Conservation (phyloP, 1,140 invertebrate species). For the Hirudo medicinalis region DNA sequence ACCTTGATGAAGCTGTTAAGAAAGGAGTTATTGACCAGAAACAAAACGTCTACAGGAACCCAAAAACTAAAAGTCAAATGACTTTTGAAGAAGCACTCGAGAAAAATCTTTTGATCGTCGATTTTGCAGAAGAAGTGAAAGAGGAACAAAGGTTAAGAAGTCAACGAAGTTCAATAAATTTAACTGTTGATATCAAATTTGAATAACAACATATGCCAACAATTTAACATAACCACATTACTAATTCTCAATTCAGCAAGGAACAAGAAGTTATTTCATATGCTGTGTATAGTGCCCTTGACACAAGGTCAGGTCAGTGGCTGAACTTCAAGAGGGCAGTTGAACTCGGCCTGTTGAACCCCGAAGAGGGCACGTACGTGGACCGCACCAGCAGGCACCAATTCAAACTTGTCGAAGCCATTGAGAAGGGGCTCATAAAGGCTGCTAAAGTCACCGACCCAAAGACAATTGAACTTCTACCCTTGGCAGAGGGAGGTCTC, state of each 20-base stretch:
- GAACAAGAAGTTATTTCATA: conserved; percentile 5
- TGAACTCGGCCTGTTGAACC: conserved; percentile 7
- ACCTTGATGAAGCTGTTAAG: conserved; percentile 17
- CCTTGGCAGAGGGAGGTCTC: too few species aligned
- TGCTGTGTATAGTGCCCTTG: conserved; percentile 26
- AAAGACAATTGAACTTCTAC: conserved; percentile 28
- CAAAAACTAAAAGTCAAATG: background rate
- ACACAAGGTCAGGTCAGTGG: conserved; percentile 1
- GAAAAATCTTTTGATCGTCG: conserved; percentile 17
- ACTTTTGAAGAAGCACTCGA: conserved; percentile 20
- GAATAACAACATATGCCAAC: too few species aligned
- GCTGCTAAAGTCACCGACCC: conserved; percentile 26
- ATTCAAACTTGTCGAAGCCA: conserved; percentile 21
- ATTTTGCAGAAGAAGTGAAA: conserved; percentile 14
- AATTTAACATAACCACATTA: too few species aligned
- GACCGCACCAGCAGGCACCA: conserved; percentile 8
- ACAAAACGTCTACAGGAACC: conserved; percentile 14
- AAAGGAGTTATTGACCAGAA: conserved; percentile 15
- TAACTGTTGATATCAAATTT: too few species aligned
- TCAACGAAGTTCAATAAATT: too few species aligned
- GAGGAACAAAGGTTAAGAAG: background rate
- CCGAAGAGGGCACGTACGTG: conserved; percentile 9
- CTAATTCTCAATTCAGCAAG: too few species aligned
- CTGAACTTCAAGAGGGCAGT: conserved; percentile 19
- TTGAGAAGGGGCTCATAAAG: conserved; percentile 21